Percentiles rank a stretch among this genome's conserved stretches.
These are phyloP conservation scores for Drosophila erecta DNA, from an alignment of 1,140 invertebrate species.

Conservation along the genomic window DNA sequence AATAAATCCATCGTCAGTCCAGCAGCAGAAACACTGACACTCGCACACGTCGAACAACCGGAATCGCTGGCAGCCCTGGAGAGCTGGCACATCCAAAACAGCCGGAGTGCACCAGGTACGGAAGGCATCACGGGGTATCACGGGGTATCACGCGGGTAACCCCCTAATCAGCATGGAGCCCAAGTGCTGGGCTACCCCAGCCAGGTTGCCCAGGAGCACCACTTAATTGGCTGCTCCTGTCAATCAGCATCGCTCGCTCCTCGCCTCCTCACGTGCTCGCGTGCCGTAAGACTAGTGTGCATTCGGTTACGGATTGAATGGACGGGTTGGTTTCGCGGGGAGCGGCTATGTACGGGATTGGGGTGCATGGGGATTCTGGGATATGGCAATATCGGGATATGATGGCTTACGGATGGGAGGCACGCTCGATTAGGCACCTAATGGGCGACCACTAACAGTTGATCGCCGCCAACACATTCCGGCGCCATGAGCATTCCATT, in stretches of 20 bases:
- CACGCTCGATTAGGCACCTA: slow-evolving; percentile 63
- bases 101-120: neutral
- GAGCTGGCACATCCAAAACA: neutral
- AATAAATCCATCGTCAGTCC: slow-evolving; percentile 38
- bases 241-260: slow-evolving; percentile 37
- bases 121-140: neutral
- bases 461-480: slow-evolving; percentile 18
- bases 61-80: neutral
- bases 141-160: neutral
- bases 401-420: neutral
- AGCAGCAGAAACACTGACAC: slow-evolving; percentile 13
- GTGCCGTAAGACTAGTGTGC: slow-evolving; percentile 1
- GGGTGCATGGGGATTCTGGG: neutral
- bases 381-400: neutral
- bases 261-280: neutral
- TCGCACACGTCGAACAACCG: slow-evolving; percentile 10
- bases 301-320: neutral
- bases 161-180: slow-evolving; percentile 5
- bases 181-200: neutral
- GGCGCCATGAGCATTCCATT: slow-evolving; percentile 3
- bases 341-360: neutral
- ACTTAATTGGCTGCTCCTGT: slow-evolving; percentile 59
- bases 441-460: slow-evolving; percentile 61
- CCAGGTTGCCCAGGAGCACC: neutral
- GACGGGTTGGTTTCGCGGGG: neutral